Percentiles rank a stretch among this genome's conserved stretches.
These are phyloP conservation scores for Ameiurus melas DNA, from an alignment of 2,113 vertebrate genomes.

Conservation along the genomic window DNA sequence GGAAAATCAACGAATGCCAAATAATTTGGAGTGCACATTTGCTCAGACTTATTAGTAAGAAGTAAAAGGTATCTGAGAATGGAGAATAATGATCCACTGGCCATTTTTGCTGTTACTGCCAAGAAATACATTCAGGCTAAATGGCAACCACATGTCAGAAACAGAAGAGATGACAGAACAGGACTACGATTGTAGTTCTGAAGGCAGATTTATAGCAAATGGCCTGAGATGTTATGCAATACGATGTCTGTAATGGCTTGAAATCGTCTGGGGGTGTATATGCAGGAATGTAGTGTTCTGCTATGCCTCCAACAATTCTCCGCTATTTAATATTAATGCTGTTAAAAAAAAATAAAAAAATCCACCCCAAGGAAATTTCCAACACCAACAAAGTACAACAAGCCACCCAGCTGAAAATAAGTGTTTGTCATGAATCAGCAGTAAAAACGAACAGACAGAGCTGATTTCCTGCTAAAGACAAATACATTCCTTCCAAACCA, in stretches of 20 bases:
- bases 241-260: not conserved
- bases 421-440: not conserved
- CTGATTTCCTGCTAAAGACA: not conserved
- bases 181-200: not conserved
- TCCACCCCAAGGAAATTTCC: not conserved
- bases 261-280: not conserved
- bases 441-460: not conserved
- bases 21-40: not conserved
- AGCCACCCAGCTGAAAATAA: not conserved
- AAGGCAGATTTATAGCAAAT: constrained; percentile 14
- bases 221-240: not conserved
- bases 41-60: not conserved
- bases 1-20: not conserved
- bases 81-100: constrained; percentile 6
- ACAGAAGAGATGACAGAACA: constrained; percentile 2
- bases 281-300: not conserved
- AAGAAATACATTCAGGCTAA: not conserved
- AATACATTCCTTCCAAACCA: not conserved
- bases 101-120: not conserved
- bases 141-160: constrained; percentile 17
- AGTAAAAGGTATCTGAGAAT: not conserved
- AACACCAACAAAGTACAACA: not conserved
- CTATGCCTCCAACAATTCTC: not conserved
- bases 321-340: not conserved
- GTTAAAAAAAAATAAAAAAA: no score